Evolutionary conservation across 2,888 invertebrate species (phyloP).

Genomic region (Taphrorychus bicolor): DNA sequence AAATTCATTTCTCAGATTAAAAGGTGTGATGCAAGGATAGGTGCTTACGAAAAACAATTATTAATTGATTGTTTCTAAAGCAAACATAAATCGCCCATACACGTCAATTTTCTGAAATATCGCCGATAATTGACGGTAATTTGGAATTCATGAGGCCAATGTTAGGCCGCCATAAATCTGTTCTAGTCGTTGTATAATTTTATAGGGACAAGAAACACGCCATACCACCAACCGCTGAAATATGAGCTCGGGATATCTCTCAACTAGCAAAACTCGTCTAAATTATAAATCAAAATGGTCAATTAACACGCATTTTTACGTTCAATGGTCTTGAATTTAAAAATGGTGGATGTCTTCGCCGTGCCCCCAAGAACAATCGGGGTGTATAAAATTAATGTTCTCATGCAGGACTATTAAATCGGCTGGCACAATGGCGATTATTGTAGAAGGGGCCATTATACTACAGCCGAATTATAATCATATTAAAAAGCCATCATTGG

Average conservation of each 20-base stretch:
- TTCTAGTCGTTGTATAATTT: conserved; percentile 22
- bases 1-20: too few species aligned
- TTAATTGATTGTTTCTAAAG: conserved; percentile 7
- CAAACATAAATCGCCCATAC: conserved; percentile 6
- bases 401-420: neutral
- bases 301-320: neutral
- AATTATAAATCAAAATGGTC: neutral
- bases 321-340: neutral
- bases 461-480: conserved; percentile 39
- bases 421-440: neutral
- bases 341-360: neutral
- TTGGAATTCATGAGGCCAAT: conserved; percentile 15
- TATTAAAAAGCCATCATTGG: conserved; percentile 40
- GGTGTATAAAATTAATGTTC: neutral
- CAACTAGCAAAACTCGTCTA: neutral
- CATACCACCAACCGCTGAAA: conserved; percentile 23
- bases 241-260: conserved; percentile 9
- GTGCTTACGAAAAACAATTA: neutral
- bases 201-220: conserved; percentile 18
- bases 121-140: conserved; percentile 21
- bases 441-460: conserved; percentile 11
- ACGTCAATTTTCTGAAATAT: conserved; percentile 26
- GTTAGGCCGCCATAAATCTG: conserved; percentile 21
- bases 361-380: neutral
- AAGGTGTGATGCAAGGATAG: neutral